A percentile compares a stretch with the other conserved stretches of the same genome.
Evolutionary conservation across 2,888 invertebrate genomes (phyloP).

Genomic region (Teleiodes luculella): DNA sequence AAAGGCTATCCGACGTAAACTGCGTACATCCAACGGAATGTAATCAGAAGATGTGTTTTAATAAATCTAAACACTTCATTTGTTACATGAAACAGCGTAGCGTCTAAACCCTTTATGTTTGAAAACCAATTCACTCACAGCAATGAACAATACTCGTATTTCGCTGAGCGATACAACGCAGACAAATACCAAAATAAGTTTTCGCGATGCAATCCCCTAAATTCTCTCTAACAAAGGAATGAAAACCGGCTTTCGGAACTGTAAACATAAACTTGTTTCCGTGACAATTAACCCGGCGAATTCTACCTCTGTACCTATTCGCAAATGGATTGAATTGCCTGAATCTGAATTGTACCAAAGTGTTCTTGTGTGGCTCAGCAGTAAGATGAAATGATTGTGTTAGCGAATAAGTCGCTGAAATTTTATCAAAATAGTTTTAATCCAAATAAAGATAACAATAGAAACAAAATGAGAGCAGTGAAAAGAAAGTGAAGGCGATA

Average conservation of each 20-base stretch:
- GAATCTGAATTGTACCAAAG: conserved; percentile 48
- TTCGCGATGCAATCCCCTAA: conserved; percentile 1
- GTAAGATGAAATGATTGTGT: not conserved
- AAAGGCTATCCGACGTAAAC: not conserved
- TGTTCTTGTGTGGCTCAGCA: conserved; percentile 36
- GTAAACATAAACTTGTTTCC: conserved; percentile 31
- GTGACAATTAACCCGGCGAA: conserved; percentile 65
- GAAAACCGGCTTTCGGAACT: conserved; percentile 8
- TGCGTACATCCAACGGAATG: not conserved
- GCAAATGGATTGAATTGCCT: conserved; percentile 74
- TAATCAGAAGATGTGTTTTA: not conserved
- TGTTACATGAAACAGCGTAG: conserved; percentile 2
- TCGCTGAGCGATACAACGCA: conserved; percentile 44
- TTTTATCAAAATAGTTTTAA: not conserved
- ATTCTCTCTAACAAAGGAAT: conserved; percentile 7
- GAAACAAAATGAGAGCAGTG: conserved; percentile 29
- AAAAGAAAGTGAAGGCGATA: conserved; percentile 42
- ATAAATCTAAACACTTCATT: conserved; percentile 18
- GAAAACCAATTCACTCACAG: conserved; percentile 62
- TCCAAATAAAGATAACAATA: not conserved
- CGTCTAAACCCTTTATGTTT: conserved; percentile 38
- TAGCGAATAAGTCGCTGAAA: not conserved
- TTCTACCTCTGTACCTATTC: conserved; percentile 50
- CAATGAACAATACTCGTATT: conserved; percentile 67
- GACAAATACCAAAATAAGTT: conserved; percentile 25